phyloP scores from a whole-genome alignment of 2,888 invertebrate species.

The Pimpla rufipes region DNA sequence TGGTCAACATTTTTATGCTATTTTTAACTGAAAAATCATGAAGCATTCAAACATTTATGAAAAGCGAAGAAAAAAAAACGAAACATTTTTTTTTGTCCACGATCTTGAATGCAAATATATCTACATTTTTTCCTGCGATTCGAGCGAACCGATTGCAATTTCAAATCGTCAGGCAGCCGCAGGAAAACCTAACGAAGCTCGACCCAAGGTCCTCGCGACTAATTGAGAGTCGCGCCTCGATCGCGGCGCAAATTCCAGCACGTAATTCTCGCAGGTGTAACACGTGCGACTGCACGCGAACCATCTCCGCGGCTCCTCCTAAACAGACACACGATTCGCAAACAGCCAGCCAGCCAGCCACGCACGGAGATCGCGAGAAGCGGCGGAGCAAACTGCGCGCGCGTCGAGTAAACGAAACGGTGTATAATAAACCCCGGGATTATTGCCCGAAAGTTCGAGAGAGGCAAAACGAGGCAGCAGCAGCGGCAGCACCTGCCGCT shows the following conservation, averaged over 20 bases:
- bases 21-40: no score
- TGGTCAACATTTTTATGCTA: no score
- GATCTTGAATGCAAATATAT: no score
- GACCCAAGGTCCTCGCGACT: constrained; percentile 9
- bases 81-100: no score
- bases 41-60: no score
- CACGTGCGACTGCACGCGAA: constrained; percentile 41
- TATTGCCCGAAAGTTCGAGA: constrained; percentile 17
- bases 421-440: constrained; percentile 31
- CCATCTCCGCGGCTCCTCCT: constrained; percentile 19
- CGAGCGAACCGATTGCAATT: no score
- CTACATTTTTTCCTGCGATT: no score
- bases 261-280: constrained; percentile 57
- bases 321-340: background rate
- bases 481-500: constrained; percentile 44
- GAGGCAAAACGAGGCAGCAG: constrained; percentile 19
- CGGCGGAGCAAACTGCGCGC: background rate
- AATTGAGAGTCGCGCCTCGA: constrained; percentile 45
- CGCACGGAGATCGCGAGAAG: no score
- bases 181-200: background rate
- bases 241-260: constrained; percentile 55
- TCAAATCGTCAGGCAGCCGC: no score
- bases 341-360: no score
- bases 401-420: constrained; percentile 42
- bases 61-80: no score